Evolutionary conservation across 2,888 invertebrate genomes (phyloP), one percentile per base, ranked within the genome.

Genomic region (Cantharis rustica): DNA sequence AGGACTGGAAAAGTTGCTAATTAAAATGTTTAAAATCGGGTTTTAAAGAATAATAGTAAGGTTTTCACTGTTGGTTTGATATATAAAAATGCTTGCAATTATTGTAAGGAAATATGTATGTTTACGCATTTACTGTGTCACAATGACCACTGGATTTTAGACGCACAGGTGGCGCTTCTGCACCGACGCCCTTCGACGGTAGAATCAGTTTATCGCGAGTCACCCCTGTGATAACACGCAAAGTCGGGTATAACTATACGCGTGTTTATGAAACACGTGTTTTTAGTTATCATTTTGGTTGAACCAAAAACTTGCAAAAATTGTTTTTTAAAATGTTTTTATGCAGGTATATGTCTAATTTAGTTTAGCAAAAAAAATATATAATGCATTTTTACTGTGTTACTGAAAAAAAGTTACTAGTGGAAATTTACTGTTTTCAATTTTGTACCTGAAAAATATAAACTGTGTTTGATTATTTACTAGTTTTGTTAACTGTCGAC

Each of bases 171-270:
- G 85, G 84, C 84, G 84, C 84, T 84, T 84, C 85, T 84, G 82
- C 82, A 79, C 81, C 79, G 83, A 81, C 81, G 81, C 81, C 82
- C 82, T 82, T 82, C 84, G 85, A 84, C 84, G 84, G 82, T 84
- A 83, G 84, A 84, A 84, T 85, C 86, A 87, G 87, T 87, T 84
- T 82, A 82, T 82, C 85, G 85, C 84, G 85, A 86, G 85, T 86
- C 83, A 83, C 77, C 84, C 79, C 75, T 76, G 79, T 80, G 83
- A 81, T 82, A 84, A 83, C 84, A 85, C 83, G 83, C 82, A 78
- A 69, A 27, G 16, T 26, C 72, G 75, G 78, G 78, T 68, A 69
- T 66, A 23, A 76, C 72, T 66, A 68, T 16, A 27, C 73, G 73
- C 76, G 74, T 79, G 74, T 69, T 73, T 72, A 75, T 27, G 61